Evolutionary conservation across 2,113 vertebrate genomes (phyloP), one percentile per base, ranked within the genome.

Genomic region (Nycticorax nycticorax): DNA sequence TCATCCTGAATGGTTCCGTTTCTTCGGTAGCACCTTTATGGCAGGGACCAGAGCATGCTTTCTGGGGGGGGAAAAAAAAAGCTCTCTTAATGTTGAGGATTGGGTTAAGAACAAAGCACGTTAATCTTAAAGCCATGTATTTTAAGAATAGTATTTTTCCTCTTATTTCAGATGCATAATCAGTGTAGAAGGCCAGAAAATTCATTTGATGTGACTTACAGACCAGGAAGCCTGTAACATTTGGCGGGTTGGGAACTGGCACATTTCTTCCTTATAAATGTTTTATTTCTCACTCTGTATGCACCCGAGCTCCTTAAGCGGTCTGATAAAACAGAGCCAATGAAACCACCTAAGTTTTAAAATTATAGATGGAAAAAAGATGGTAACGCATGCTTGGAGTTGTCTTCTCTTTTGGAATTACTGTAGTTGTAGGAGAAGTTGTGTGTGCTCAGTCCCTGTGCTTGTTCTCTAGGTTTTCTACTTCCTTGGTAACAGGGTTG

Each of bases 191-290:
- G 32, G 53, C 62, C 35, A 75, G 69, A 69, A 87, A 43, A 93
- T 35, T 80, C 2, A 73, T 87, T 85, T 57, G 63, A 8, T 80
- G 33, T 41, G 81, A 52, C 10, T 80, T 82, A 66, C 14, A 83
- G 69, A 35, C 23, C 33, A 24, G 64, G 33, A 50, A 77, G 27
- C 0, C 0, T 60, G 57, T 68, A 7, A 35, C 5, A 2, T n/a
- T 83, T 52, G 48, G 39, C 0, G 0, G 50, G 10, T 26, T 81
- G 52, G 52, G 14, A 87, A 47, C 62, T 63, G 69, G 23, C 32
- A 5, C 3, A 0, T 74, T 85, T 67, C 50, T 85, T 71, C 47
- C 9, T 3, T 71, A 32, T 88, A 39, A 66, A 28, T 63, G 47
- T 63, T 88, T 81, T 67, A 55, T 75, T 88, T 22, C 43, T 80